Conservation (phyloP, 2,113 vertebrate genomes). For the Phrynocephalus versicolor region DNA sequence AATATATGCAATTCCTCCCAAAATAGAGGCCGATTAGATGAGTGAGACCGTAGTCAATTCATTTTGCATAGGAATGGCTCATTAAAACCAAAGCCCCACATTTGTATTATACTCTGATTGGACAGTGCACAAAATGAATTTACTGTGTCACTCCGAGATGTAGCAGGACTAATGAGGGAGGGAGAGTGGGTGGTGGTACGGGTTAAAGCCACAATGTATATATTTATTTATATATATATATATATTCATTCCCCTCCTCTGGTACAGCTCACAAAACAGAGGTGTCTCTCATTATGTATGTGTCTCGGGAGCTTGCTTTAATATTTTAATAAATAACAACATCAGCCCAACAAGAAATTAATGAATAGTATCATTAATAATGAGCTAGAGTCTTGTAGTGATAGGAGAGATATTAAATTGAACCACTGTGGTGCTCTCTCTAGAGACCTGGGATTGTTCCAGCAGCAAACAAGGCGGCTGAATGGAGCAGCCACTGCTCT, state of each 20-base stretch:
- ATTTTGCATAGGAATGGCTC: slow-evolving; percentile 97
- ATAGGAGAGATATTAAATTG: slow-evolving; percentile 99
- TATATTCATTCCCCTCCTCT: slow-evolving; percentile 78
- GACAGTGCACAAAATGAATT: slow-evolving; percentile 90
- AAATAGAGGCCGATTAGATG: slow-evolving; percentile 85
- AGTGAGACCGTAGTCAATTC: slow-evolving; percentile 94
- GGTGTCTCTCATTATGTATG: slow-evolving; percentile 94
- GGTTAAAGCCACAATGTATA: slow-evolving; percentile 80
- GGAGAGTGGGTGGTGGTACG: slow-evolving; percentile 73
- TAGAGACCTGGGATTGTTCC: slow-evolving; percentile 96
- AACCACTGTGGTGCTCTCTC: slow-evolving; percentile 96
- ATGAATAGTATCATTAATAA: slow-evolving; percentile 99
- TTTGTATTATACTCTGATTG: slow-evolving; percentile 85
- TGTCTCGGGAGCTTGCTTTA: slow-evolving; percentile 97
- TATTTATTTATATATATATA: too few species aligned
- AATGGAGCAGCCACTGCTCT: slow-evolving; percentile 92
- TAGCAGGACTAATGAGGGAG: slow-evolving; percentile 94
- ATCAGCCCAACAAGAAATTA: slow-evolving; percentile 99
- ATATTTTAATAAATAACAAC: slow-evolving; percentile 99
- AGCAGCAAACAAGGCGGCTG: slow-evolving; percentile 97
- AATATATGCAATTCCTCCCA: slow-evolving; percentile 81
- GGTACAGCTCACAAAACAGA: slow-evolving; percentile 73
- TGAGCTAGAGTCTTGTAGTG: slow-evolving; percentile 97
- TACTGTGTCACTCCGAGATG: slow-evolving; percentile 96
- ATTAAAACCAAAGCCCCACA: slow-evolving; percentile 82